phyloP scores from a whole-genome alignment of 2,113 vertebrate genomes.

The Phoenicopterus ruber region DNA sequence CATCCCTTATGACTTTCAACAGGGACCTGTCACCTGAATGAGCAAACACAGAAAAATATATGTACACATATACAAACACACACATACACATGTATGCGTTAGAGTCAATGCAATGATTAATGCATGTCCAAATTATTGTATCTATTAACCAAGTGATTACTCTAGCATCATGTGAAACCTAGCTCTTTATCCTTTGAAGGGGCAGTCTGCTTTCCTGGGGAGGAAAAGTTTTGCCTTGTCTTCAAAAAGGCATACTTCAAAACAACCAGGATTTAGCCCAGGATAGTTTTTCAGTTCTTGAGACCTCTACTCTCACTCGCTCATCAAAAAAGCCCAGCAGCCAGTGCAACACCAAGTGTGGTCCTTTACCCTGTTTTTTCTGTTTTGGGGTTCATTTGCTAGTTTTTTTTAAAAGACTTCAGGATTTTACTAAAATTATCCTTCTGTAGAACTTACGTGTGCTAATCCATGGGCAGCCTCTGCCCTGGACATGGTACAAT shows the following conservation, averaged over 20 bases:
- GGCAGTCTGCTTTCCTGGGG: not conserved
- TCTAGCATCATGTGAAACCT: not conserved
- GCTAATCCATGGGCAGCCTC: not conserved
- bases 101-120: not conserved
- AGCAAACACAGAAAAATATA: not conserved
- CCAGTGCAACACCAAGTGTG: not conserved
- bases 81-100: fast-evolving
- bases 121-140: not conserved
- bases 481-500: not conserved
- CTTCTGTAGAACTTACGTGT: not conserved
- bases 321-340: not conserved
- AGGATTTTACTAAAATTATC: not conserved
- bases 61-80: not conserved
- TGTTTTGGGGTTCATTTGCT: not conserved
- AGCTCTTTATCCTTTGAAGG: not conserved
- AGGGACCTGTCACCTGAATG: not conserved
- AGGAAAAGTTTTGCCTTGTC: not conserved
- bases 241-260: not conserved
- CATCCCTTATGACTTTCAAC: not conserved
- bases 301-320: not conserved
- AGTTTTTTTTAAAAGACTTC: not conserved
- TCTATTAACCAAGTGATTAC: not conserved
- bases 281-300: not conserved
- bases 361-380: not conserved
- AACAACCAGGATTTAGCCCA: not conserved